Evolutionary conservation across 2,113 vertebrate genomes (phyloP).

Genomic region (Rhabdornis inornatus): DNA sequence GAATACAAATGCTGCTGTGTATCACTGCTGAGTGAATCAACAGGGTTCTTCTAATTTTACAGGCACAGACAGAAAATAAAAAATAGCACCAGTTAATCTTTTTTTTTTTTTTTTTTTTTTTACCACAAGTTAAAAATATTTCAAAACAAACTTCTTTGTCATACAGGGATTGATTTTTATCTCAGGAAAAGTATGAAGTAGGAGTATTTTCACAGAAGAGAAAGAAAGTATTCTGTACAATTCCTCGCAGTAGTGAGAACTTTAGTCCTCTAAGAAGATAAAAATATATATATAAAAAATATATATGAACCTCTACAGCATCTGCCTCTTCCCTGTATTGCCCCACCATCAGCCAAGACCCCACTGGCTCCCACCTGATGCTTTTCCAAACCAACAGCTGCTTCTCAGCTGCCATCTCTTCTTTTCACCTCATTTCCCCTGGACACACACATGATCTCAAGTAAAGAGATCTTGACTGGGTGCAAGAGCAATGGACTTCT

Average conservation of each 20-base stretch:
- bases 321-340: not conserved
- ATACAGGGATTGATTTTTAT: not conserved
- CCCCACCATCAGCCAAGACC: not conserved
- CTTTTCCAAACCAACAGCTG: not conserved
- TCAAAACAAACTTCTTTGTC: not conserved
- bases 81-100: not conserved
- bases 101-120: not conserved
- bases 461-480: not conserved
- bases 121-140: not conserved
- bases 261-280: not conserved
- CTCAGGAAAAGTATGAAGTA: not conserved
- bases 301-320: not conserved
- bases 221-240: not conserved
- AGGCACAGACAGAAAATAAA: not conserved
- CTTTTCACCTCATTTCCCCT: not conserved
- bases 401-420: not conserved
- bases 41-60: not conserved
- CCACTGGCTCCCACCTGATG: not conserved
- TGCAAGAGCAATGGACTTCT: not conserved
- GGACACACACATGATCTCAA: not conserved
- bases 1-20: not conserved
- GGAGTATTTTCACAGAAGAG: not conserved
- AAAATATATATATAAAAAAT: not conserved
- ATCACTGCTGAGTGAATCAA: not conserved
- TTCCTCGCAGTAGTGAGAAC: not conserved